Conservation (phyloP, 2,888 invertebrate species). For the Lasioglossum vierecki region DNA sequence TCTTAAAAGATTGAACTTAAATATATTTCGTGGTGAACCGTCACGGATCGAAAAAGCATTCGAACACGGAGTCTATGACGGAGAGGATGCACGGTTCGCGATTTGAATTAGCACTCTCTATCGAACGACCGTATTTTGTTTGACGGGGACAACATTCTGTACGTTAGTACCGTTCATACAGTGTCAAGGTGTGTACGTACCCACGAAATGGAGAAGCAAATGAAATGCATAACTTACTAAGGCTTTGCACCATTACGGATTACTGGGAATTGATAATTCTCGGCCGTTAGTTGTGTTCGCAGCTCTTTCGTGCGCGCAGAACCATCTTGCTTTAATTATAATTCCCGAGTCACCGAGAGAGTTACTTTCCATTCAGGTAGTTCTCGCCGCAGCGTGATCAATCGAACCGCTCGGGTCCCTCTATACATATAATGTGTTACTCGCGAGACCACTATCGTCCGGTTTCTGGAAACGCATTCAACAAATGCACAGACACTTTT, state of each 20-base stretch:
- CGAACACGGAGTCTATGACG: neutral
- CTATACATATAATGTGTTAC: constrained; percentile 16
- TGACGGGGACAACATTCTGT: neutral
- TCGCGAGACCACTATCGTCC: constrained; percentile 45
- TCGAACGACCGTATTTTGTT: neutral
- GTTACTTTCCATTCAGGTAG: constrained; percentile 68
- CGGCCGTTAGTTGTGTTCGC: constrained; percentile 32
- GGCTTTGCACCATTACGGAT: constrained; percentile 48
- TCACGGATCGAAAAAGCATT: neutral
- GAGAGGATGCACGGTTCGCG: constrained; percentile 13
- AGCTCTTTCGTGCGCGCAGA: constrained; percentile 44
- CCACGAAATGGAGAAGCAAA: constrained; percentile 6
- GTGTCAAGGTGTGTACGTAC: neutral
- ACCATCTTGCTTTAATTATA: constrained; percentile 60
- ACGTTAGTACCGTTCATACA: neutral
- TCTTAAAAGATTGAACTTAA: neutral
- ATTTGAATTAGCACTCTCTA: neutral
- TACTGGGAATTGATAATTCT: constrained; percentile 45
- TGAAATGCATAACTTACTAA: constrained; percentile 57
- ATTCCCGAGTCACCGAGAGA: constrained; percentile 46
- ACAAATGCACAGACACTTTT: constrained; percentile 47
- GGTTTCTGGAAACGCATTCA: constrained; percentile 47
- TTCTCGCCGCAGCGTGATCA: constrained; percentile 62
- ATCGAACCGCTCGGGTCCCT: constrained; percentile 55
- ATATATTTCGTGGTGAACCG: neutral